A percentile compares a stretch with the other conserved stretches of the same genome.
phyloP scores from a whole-genome alignment of 2,888 invertebrate genomes.

The Campoplex capitator region DNA sequence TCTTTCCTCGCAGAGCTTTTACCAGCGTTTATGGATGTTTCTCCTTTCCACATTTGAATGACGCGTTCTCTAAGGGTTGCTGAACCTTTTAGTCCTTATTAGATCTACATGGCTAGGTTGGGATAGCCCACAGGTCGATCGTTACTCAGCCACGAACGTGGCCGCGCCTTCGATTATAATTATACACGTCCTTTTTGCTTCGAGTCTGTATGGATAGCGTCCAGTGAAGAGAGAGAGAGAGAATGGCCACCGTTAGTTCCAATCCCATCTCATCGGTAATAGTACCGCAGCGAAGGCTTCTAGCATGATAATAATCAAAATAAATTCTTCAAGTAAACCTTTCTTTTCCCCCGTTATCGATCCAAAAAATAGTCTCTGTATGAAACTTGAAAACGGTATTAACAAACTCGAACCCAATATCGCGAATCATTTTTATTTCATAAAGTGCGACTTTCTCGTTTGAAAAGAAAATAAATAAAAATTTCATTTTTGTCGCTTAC shows the following conservation, averaged over 20 bases:
- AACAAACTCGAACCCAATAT: neutral
- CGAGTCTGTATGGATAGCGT: conserved; percentile 34
- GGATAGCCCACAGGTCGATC: conserved; percentile 67
- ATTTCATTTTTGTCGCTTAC: neutral
- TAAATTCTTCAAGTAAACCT: conserved; percentile 12
- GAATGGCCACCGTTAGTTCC: conserved; percentile 49
- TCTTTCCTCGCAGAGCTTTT: neutral
- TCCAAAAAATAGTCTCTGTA: neutral
- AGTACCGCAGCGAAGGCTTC: conserved; percentile 16
- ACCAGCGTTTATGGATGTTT: neutral
- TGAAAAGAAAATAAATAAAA: neutral
- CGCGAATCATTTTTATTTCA: neutral
- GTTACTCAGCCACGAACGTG: conserved; percentile 70
- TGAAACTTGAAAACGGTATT: neutral
- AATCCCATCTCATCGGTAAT: conserved; percentile 39
- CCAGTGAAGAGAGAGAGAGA: conserved; percentile 4
- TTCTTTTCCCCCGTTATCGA: neutral
- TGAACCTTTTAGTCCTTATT: conserved; percentile 77
- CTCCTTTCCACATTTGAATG: conserved; percentile 8
- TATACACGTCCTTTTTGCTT: conserved; percentile 67
- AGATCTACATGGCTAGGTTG: conserved; percentile 54
- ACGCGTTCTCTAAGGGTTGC: conserved; percentile 58
- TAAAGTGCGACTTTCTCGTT: neutral
- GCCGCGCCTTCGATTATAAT: conserved; percentile 75
- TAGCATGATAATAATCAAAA: conserved; percentile 24